A percentile compares a stretch with the other conserved stretches of the same genome.
Evolutionary conservation across 1,140 invertebrate species (phyloP).

Genomic region (Drosophila triauraria): DNA sequence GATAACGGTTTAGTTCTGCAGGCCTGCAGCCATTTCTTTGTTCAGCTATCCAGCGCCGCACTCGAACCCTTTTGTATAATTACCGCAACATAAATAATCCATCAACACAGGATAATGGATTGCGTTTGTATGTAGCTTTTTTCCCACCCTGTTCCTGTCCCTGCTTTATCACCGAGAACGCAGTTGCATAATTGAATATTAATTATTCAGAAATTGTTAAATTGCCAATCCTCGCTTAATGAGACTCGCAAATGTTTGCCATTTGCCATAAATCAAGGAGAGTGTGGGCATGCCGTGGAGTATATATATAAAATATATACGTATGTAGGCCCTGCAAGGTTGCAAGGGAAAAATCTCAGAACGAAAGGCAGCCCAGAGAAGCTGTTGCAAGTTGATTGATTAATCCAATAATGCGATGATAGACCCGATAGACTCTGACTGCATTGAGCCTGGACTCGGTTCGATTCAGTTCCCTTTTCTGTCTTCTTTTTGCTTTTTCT

Average conservation of each 20-base stretch:
- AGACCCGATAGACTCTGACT: constrained; percentile 23
- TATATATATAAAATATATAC: not conserved
- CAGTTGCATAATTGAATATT: constrained; percentile 81
- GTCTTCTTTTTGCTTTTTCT: not conserved
- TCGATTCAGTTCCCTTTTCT: not conserved
- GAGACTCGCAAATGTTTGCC: constrained; percentile 28
- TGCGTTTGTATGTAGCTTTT: constrained; percentile 45
- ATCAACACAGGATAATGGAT: constrained; percentile 68
- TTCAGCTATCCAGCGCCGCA: not conserved
- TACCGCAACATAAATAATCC: constrained; percentile 74
- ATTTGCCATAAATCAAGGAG: constrained; percentile 56
- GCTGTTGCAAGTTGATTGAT: constrained; percentile 71
- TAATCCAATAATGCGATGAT: constrained; percentile 73
- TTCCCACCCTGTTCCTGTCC: not conserved
- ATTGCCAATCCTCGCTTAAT: constrained; percentile 60
- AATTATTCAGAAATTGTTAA: constrained; percentile 82
- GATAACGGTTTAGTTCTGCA: constrained; percentile 43
- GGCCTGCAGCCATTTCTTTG: constrained; percentile 59
- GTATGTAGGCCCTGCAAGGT: not conserved
- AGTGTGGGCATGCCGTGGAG: not conserved
- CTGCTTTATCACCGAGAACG: constrained; percentile 26
- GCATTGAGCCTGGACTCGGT: not conserved
- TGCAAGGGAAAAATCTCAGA: constrained; percentile 17
- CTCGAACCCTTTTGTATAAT: constrained; percentile 64
- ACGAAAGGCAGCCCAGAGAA: constrained; percentile 16